Percentiles rank a stretch among this genome's conserved stretches.
phyloP scores from a whole-genome alignment of 2,797 vertebrate species.

The Myiothlypis coronata region DNA sequence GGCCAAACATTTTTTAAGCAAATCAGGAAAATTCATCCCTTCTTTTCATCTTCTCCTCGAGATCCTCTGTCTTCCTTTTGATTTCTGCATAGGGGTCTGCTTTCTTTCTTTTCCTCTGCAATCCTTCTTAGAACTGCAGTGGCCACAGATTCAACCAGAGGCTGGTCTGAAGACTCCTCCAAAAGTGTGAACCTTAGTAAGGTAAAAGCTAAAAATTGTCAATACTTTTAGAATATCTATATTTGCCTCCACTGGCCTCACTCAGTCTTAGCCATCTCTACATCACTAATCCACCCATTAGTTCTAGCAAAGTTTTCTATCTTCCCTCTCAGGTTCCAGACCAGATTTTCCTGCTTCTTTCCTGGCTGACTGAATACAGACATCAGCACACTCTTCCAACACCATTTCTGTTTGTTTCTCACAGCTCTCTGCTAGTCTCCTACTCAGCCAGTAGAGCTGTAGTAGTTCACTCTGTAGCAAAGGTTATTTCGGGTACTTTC shows the following conservation, averaged over 20 bases:
- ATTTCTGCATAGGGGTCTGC: not conserved
- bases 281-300: not conserved
- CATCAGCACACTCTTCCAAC: not conserved
- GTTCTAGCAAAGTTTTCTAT: not conserved
- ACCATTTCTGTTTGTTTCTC: constrained; percentile 42
- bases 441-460: constrained; percentile 17
- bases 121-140: not conserved
- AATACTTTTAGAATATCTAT: not conserved
- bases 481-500: constrained; percentile 64
- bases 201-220: not conserved
- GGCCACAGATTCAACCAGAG: not conserved
- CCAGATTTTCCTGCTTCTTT: constrained; percentile 38
- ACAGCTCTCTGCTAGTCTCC: constrained; percentile 8
- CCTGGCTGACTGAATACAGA: not conserved
- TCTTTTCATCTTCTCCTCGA: not conserved
- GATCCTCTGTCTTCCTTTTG: not conserved
- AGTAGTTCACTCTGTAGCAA: constrained; percentile 53
- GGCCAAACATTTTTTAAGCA: not conserved
- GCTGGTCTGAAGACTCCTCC: not conserved
- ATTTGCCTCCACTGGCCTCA: not conserved
- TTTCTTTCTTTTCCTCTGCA: not conserved
- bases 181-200: not conserved
- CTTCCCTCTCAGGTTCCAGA: not conserved
- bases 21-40: not conserved
- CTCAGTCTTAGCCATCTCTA: not conserved